Percentiles rank a stretch among this genome's conserved stretches.
Conservation (phyloP, 2,113 vertebrate species). For the Halichoeres trimaculatus region DNA sequence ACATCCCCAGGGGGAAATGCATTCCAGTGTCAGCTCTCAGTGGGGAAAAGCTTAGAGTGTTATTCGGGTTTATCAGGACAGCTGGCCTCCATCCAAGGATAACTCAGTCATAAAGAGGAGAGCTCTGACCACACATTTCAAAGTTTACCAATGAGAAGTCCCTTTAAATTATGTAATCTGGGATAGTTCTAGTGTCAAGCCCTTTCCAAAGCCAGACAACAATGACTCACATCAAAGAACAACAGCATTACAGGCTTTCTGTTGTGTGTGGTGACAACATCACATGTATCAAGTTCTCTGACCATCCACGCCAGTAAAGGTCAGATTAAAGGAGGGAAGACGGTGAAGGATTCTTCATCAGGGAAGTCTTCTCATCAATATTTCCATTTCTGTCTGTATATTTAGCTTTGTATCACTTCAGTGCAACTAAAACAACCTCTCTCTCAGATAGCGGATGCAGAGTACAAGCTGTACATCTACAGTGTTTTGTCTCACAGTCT, state of each 20-base stretch:
- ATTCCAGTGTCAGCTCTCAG: constrained; percentile 36
- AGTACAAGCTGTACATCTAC: constrained; percentile 5
- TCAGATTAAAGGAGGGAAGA: background rate
- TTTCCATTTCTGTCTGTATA: background rate
- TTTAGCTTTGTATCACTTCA: background rate
- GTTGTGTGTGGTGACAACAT: background rate
- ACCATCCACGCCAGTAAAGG: background rate
- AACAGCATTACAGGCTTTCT: background rate
- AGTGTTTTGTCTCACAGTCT: background rate
- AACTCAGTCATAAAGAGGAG: constrained; percentile 46
- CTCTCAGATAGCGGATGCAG: background rate
- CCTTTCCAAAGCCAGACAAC: background rate
- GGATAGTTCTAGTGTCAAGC: background rate
- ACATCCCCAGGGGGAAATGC: constrained; percentile 30
- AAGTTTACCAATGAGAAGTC: constrained; percentile 29
- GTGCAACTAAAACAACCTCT: background rate
- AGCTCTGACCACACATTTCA: constrained; percentile 39
- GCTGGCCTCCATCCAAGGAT: constrained; percentile 48
- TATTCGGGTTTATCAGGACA: constrained; percentile 57
- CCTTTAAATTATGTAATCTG: constrained; percentile 34
- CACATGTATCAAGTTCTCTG: background rate
- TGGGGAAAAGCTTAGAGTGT: constrained; percentile 48
- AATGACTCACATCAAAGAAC: constrained; percentile 3
- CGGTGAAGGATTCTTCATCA: background rate
- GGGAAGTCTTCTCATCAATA: background rate